Evolutionary conservation across 2,797 vertebrate species (phyloP), one percentile per base, ranked within the genome.

Genomic region (Macroramphosus scolopax): DNA sequence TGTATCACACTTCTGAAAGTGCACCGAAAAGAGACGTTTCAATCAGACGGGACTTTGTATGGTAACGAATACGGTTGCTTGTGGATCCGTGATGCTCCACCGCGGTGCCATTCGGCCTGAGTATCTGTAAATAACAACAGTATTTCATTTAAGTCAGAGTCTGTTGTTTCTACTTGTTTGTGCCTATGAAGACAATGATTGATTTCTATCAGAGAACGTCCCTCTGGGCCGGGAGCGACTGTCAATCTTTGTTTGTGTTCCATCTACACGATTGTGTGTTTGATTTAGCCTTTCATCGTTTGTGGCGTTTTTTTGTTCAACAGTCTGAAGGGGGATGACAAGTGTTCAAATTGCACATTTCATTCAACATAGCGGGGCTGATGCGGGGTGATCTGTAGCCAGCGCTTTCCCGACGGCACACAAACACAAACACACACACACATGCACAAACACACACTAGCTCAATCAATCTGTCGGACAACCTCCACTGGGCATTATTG

Each of bases 391-490:
- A 77, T 78, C 42, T 46, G 22, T 15, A 12, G 29, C 31, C 44
- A 17, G 41, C 56, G 46, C 28, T 10, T 16, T 16, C 50, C 62
- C 51, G 66, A 56, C 51, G 32, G 35, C 50, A 43, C 63, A 68
- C 44, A 63, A 28, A 60, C 40, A 45, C 63, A 58, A 51, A 28
- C 63, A 68, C 44, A 63, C 28, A 60, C 40, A 45, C 63, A 54
- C 54, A 24, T 9, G 1, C 7, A n/a, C 47, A 48, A 51, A 59
- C 60, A 53, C 58, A 61, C 64, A 42, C 45, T 17, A 17, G 50
- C 35, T 60, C 58, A 62, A 80, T 86, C 80, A 81, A 84, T 85
- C 76, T 63, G 72, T 76, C 66, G 40, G 78, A 83, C 75, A 82
- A 54, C 63, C 72, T 77, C 72, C 65, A 52, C 76, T 72, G 43